Percentiles rank a stretch among this genome's conserved stretches.
These are phyloP conservation scores for Eleutherodactylus coqui DNA, from an alignment of 2,797 vertebrate species.

Conservation along the genomic window DNA sequence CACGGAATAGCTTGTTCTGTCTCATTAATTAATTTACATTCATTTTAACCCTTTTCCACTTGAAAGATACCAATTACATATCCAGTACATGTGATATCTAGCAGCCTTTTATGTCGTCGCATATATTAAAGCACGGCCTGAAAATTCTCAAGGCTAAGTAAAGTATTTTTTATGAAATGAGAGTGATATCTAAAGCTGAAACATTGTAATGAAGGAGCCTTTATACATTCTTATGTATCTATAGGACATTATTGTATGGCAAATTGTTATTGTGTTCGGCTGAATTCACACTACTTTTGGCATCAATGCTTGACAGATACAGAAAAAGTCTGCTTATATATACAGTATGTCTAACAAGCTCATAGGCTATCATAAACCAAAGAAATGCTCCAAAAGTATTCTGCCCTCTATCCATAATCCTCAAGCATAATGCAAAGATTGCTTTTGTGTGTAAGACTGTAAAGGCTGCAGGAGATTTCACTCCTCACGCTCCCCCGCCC, in stretches of 20 bases:
- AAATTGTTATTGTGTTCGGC: not conserved
- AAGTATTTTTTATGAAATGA: not conserved
- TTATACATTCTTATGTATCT: not conserved
- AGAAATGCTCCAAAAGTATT: not conserved
- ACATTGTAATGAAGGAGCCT: not conserved
- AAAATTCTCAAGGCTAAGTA: not conserved
- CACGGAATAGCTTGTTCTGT: slow-evolving; percentile 51
- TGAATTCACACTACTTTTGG: not conserved
- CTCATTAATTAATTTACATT: slow-evolving; percentile 58
- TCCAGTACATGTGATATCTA: not conserved
- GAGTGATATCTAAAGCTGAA: not conserved
- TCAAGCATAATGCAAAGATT: no score
- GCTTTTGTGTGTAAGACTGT: no score
- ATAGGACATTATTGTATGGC: not conserved
- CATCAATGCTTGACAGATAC: not conserved
- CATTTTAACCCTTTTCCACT: slow-evolving; percentile 40
- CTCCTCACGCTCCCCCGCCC: no score
- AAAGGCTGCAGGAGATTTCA: no score
- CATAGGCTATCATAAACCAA: not conserved
- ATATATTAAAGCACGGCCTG: not conserved
- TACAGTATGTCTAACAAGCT: not conserved
- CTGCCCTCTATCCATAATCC: no score
- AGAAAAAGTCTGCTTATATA: not conserved
- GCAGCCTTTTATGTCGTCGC: not conserved
- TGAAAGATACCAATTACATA: slow-evolving; percentile 21